Conservation (phyloP, 2,113 vertebrate genomes). For the Phalacrocorax brasilianus region DNA sequence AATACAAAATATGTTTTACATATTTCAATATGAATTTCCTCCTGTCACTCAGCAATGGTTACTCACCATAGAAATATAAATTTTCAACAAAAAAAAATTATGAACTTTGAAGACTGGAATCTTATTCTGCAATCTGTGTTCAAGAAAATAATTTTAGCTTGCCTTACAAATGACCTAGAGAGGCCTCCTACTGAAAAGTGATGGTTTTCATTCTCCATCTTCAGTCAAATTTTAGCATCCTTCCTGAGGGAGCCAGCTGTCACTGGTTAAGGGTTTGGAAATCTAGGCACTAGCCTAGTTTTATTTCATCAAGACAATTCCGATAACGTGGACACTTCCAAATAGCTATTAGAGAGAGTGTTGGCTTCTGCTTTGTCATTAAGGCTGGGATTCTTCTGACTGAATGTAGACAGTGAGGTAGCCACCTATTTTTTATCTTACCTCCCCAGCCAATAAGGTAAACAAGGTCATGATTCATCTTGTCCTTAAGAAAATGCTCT, state of each 20-base stretch:
- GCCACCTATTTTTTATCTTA: not conserved
- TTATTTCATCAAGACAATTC: slow-evolving; percentile 11
- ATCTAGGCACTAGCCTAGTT: not conserved
- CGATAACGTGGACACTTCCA: not conserved
- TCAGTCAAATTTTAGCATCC: slow-evolving; percentile 39
- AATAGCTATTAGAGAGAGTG: not conserved
- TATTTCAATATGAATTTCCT: slow-evolving; percentile 47
- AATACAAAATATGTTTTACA: slow-evolving; percentile 42
- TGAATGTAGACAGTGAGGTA: not conserved
- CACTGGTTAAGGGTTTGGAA: slow-evolving; percentile 33
- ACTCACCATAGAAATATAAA: not conserved
- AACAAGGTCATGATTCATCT: not conserved
- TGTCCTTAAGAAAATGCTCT: not conserved
- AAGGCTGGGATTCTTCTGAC: not conserved
- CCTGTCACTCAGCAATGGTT: not conserved
- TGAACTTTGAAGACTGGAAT: not conserved
- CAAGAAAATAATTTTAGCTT: slow-evolving; percentile 4
- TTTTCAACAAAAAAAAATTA: not conserved
- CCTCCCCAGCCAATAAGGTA: not conserved
- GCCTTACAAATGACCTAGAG: slow-evolving; percentile 37
- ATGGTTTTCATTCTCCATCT: slow-evolving; percentile 41
- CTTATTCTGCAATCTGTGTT: not conserved
- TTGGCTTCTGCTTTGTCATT: not conserved
- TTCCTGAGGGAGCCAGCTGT: slow-evolving; percentile 52
- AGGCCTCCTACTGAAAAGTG: slow-evolving; percentile 29